Base-by-base conservation (phyloP, 1,140 invertebrate species). In the Cherax quadricarinatus region DNA sequence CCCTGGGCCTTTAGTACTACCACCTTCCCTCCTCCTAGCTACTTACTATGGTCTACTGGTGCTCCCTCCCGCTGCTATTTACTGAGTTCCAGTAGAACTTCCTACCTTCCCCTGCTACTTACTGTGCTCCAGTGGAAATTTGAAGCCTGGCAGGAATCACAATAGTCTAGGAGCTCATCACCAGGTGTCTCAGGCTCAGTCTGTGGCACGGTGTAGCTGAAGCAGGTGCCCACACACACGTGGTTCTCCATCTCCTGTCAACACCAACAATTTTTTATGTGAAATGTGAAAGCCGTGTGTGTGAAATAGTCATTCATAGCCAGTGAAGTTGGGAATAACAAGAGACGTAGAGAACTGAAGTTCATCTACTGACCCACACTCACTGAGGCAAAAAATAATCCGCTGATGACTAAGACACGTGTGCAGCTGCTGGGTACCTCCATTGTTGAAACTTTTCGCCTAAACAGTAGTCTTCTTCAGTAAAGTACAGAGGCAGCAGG, bases 161-260 rank as follows among this genome's bases (percentile, higher is more conserved):
- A 97, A 93, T 97, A 97, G 5, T 96, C 96, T 89, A 96, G 95
- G 73, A 96, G 96, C 12, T 97, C 95, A 94, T 97, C 96, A 62
- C 96, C 96, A 4, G 96, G 96, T 86, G 96, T 96, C 66, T 96
- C 96, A 5, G 96, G 96, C 86, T 96, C 95, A 53, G 96, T 97
- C 92, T 96, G 96, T 2, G 96, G 96, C 62, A 97, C 96, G 94
- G 96, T 96, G 94, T 97, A 97, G 79, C 96, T 97, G 94, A 97
- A 97, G 94, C 96, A 97, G 9, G 96, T 96, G 7, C 96, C 96
- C 16, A 97, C 96, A 93, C 96, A 97, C 4, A 97, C 96, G 93
- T 96, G 96, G 94, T 97, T 97, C 93, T 97, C 96, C 89, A 97
- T 96, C 94, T 96, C 96, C 93, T 96, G 95, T 0, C 18, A n/a